Base-by-base conservation (phyloP, 1,140 invertebrate genomes). In the Drosophila pseudoobscura region DNA sequence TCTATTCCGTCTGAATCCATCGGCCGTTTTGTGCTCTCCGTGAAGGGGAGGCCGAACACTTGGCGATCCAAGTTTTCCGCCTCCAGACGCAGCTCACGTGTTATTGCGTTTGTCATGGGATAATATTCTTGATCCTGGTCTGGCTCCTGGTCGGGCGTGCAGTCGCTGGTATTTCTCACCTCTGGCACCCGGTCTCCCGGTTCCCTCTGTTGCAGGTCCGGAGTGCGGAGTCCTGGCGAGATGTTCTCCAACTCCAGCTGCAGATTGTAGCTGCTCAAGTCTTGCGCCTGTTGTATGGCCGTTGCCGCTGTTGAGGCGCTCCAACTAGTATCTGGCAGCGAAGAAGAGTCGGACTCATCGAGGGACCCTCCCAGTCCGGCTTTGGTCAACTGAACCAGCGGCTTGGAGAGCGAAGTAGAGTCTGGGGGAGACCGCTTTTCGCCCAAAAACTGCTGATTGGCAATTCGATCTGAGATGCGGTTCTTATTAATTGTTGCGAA, bases 81-180 rank as follows among this genome's bases (percentile, higher is more conserved):
- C 91, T 97, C 96, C 47, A 97, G 92, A 80, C 95, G 93, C 75
- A 97, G 92, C 91, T 97, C 96, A 79, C 95, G 93, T 1, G 96
- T 97, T 92, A 97, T 95, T 1, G 96, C 96, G 1, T 95, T 97
- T 2, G 96, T 96, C 95, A 97, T 96, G 8, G 96, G 96, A 89
- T 95, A 96, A 91, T 96, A 97, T 46, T 97, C 96, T 41, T 96
- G 96, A 80, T 97, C 96, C 31, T 59, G 61, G 2, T 96, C 96
- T 31, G 92, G 92, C 53, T 96, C 96, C 91, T 96, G 96, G 78
- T 97, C 96, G 0, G 95, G 95, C 63, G 95, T 95, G 65, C 5
- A 29, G 45, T 15, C 47, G 49, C 47, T 62, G 49, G 44, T 63
- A 35, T 22, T 56, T 3, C 24, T 0, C 31, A 31, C 31, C 8